A percentile compares a stretch with the other conserved stretches of the same genome.
These are phyloP conservation scores for Cheirogaleus major DNA, from an alignment of 2,797 vertebrate species.

Conservation along the genomic window DNA sequence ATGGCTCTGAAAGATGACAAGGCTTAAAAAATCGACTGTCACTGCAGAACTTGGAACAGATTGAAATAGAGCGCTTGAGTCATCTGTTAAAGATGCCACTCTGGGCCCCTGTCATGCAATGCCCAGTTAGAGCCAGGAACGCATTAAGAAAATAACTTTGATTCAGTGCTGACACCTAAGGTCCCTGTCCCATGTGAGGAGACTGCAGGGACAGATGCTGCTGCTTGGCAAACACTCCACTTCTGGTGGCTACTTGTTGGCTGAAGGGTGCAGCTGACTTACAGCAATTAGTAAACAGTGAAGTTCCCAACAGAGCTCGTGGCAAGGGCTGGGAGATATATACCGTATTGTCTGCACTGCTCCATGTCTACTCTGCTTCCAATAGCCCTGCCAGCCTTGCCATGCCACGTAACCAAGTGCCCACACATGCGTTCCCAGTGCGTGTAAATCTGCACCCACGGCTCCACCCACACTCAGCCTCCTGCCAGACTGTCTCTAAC, in stretches of 20 bases:
- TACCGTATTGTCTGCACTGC: not conserved
- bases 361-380: not conserved
- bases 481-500: not conserved
- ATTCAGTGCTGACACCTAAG: not conserved
- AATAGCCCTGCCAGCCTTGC: not conserved
- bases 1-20: constrained; percentile 87
- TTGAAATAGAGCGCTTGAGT: constrained; percentile 81
- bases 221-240: not conserved
- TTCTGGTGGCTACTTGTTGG: not conserved
- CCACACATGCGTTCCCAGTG: too few species aligned
- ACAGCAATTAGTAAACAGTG: constrained; percentile 27
- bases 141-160: not conserved
- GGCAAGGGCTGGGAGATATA: too few species aligned
- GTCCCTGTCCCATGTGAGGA: not conserved
- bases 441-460: not conserved
- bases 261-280: not conserved
- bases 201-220: accelerated
- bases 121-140: constrained; percentile 57
- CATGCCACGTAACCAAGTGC: accelerated
- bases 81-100: constrained; percentile 83
- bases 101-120: constrained; percentile 24
- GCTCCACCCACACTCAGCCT: not conserved
- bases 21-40: constrained; percentile 84
- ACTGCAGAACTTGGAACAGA: constrained; percentile 80
- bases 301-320: not conserved